Percentiles rank a stretch among this genome's conserved stretches.
Conservation (phyloP, 2,113 vertebrate genomes). For the Tetrax tetrax region DNA sequence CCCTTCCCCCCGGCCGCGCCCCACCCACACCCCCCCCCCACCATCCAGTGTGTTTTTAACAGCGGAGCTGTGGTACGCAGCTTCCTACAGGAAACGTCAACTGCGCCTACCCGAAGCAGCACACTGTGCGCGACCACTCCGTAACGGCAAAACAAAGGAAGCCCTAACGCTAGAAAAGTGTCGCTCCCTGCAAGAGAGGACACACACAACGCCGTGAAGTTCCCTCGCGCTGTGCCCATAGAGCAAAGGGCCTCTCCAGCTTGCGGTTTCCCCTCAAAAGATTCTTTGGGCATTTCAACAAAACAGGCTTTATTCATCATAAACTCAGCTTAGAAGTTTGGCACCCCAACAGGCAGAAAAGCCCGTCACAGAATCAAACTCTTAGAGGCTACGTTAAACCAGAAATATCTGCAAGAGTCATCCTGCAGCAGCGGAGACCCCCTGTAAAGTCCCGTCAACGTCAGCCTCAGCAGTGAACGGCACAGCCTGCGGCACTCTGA, state of each 20-base stretch:
- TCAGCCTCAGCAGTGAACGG: not conserved
- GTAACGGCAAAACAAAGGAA: not conserved
- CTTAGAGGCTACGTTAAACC: not conserved
- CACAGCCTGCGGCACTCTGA: not conserved
- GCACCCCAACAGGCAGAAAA: not conserved
- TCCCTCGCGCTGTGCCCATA: not conserved
- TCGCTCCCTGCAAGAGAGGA: not conserved
- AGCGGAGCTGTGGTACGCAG: not conserved
- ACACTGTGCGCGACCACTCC: fast-evolving
- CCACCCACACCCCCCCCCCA: not conserved
- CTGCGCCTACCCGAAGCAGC: fast-evolving
- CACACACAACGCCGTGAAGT: fast-evolving
- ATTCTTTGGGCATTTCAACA: not conserved
- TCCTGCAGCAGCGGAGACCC: not conserved
- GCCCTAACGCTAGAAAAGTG: not conserved
- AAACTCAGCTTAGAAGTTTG: not conserved
- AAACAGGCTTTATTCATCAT: not conserved
- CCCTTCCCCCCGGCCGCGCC: not conserved
- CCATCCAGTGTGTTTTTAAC: not conserved
- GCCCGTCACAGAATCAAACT: fast-evolving
- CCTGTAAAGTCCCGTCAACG: not conserved
- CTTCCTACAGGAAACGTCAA: not conserved
- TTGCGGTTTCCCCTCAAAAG: not conserved
- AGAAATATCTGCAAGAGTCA: not conserved
- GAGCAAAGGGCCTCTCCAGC: not conserved